Evolutionary conservation across 2,797 vertebrate genomes (phyloP).

Genomic region (Protonibea diacanthus): DNA sequence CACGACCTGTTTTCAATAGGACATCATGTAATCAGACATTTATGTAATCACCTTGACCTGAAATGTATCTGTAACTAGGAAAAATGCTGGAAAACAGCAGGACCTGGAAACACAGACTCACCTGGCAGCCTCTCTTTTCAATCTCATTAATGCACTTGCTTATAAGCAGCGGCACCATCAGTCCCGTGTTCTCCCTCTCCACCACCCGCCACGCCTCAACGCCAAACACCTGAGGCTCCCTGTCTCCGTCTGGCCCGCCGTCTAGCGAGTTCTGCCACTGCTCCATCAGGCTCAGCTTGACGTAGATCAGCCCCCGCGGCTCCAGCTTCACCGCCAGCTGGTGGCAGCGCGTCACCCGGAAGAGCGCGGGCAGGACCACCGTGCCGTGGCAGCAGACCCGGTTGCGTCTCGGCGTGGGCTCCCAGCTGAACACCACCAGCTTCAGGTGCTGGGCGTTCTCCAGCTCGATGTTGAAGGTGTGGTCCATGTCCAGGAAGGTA

Average conservation of each 20-base stretch:
- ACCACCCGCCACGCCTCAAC: conserved; percentile 93
- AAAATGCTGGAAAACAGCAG: neutral
- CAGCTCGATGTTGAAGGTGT: conserved; percentile 98
- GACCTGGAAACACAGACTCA: conserved; percentile 69
- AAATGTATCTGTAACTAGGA: neutral
- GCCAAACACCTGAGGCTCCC: conserved; percentile 91
- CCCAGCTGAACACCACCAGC: conserved; percentile 98
- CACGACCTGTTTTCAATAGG: neutral
- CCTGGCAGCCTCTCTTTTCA: conserved; percentile 98
- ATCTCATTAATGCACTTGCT: conserved; percentile 97
- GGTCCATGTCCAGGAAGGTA: conserved; percentile 96
- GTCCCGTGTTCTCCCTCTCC: conserved; percentile 91
- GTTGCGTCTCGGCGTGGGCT: conserved; percentile 91
- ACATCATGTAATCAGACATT: neutral
- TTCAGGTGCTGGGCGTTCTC: conserved; percentile 98
- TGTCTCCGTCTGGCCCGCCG: conserved; percentile 81
- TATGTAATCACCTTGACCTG: neutral
- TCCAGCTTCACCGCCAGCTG: conserved; percentile 96
- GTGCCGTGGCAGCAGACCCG: conserved; percentile 96
- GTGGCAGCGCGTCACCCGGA: conserved; percentile 92
- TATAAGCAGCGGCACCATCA: conserved; percentile 94
- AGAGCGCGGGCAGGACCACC: conserved; percentile 92
- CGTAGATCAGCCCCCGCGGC: conserved; percentile 95
- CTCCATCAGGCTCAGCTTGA: conserved; percentile 96
- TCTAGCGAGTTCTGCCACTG: conserved; percentile 96